Base-by-base conservation (phyloP, 1,140 invertebrate species). In the Tetraneura akinire region DNA sequence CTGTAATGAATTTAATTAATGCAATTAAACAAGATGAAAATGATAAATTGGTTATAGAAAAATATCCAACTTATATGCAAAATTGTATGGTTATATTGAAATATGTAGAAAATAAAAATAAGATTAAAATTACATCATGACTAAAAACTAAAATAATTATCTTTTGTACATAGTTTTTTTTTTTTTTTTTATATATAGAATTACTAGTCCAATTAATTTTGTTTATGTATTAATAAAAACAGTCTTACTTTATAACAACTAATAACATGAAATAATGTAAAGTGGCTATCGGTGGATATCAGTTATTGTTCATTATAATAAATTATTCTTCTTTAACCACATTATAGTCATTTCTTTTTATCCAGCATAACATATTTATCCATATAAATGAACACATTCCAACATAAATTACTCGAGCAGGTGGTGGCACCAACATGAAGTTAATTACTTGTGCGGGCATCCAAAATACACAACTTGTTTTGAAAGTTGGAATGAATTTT, bases 331-430 rank as follows among this genome's bases (percentile, higher is more conserved):
- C 21, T 78, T 78, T 47, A 14, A 78, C 16, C 0, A 21, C 16
- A 42, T 47, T 78, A 45, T 51, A 53, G 42, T 82, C 68, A 14
- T 81, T 81, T 66, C 87, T 82, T 83, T 88, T 88, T 71, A 88
- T 84, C 82, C 85, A 86, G 82, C 87, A 88, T 3, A 89, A 83
- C 80, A 89, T 87, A 81, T 88, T 88, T n/a, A 88, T 85, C 87
- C 87, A 88, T 18, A 87, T 80, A 74, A 89, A 86, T 13, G 86
- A 86, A 76, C 87, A 78, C 87, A 88, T 4, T 84, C 82, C 55
- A 86, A 87, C 78, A 89, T 87, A 89, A 45, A 88, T 87, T 74
- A 89, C 88, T 81, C 88, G 82, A 21, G 84, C 86, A 66, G 85
- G 82, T 11, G 87, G 86, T 10, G 88, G 87, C 16, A 89, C 83